Percentiles rank a stretch among this genome's conserved stretches.
phyloP scores from a whole-genome alignment of 2,113 vertebrate species.

The Brienomyrus brachyistius region DNA sequence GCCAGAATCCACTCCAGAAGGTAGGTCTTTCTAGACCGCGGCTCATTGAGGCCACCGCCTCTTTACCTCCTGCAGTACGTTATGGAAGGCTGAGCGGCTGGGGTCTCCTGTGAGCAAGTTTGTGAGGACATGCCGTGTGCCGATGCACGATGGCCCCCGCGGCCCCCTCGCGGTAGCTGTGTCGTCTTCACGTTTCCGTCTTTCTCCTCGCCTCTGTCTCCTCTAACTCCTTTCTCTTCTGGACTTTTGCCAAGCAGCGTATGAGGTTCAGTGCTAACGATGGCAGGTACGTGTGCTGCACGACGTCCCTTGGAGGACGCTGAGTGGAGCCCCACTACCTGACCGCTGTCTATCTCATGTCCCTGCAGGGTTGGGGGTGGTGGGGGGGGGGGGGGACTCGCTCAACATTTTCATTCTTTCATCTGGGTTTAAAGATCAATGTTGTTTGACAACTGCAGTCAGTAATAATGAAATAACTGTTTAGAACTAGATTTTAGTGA shows the following conservation, averaged over 20 bases:
- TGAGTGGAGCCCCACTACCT: conserved; percentile 20
- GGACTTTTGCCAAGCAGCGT: conserved; percentile 61
- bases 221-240: conserved; percentile 45
- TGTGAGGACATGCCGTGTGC: neutral
- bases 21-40: conserved; percentile 35
- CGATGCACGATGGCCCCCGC: neutral
- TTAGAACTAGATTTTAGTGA: neutral
- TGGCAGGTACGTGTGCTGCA: conserved; percentile 60
- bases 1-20: conserved; percentile 50
- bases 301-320: neutral
- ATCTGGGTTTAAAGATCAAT: neutral
- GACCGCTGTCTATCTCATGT: neutral
- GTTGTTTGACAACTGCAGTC: neutral
- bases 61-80: neutral
- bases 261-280: conserved; percentile 69
- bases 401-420: neutral
- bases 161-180: neutral
- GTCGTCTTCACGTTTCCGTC: neutral
- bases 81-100: neutral
- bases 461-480: neutral
- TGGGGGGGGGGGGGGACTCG: neutral
- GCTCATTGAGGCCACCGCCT: neutral
- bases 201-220: conserved; percentile 19
- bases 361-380: neutral
- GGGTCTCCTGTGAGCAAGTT: neutral